Conservation (phyloP, 2,888 invertebrate species). For the Amphimallon solstitiale region DNA sequence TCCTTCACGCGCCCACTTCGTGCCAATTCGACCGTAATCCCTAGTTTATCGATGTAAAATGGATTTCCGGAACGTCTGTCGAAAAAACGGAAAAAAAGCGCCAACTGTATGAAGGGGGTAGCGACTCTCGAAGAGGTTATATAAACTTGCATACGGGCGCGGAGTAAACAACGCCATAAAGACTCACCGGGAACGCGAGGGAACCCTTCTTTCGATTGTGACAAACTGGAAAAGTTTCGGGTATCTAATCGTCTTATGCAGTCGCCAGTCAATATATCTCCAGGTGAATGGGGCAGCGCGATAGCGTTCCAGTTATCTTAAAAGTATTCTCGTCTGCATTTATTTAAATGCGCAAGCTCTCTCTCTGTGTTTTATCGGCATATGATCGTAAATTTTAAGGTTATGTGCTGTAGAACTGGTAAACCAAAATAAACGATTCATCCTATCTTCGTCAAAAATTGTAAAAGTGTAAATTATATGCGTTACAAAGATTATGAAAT, state of each 20-base stretch:
- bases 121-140: slow-evolving; percentile 48
- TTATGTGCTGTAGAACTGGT: no score
- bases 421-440: no score
- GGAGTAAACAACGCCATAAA: slow-evolving; percentile 62
- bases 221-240: slow-evolving; percentile 58
- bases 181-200: slow-evolving; percentile 51
- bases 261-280: slow-evolving; percentile 51
- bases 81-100: slow-evolving; percentile 35
- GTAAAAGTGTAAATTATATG: no score
- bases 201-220: slow-evolving; percentile 54
- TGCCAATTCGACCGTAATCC: slow-evolving; percentile 14
- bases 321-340: slow-evolving; percentile 7
- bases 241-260: slow-evolving; percentile 55
- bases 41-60: slow-evolving; percentile 40
- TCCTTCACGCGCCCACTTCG: no score
- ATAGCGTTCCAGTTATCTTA: slow-evolving; percentile 23
- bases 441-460: no score
- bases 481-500: no score
- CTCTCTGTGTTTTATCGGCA: no score
- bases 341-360: no score
- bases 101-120: slow-evolving; percentile 41
- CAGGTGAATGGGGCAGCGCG: slow-evolving; percentile 49
- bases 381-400: no score
- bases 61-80: slow-evolving; percentile 37
- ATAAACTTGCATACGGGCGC: slow-evolving; percentile 56